These are phyloP conservation scores for Sphenodon punctatus DNA, from an alignment of 2,797 vertebrate genomes.

Conservation along the genomic window DNA sequence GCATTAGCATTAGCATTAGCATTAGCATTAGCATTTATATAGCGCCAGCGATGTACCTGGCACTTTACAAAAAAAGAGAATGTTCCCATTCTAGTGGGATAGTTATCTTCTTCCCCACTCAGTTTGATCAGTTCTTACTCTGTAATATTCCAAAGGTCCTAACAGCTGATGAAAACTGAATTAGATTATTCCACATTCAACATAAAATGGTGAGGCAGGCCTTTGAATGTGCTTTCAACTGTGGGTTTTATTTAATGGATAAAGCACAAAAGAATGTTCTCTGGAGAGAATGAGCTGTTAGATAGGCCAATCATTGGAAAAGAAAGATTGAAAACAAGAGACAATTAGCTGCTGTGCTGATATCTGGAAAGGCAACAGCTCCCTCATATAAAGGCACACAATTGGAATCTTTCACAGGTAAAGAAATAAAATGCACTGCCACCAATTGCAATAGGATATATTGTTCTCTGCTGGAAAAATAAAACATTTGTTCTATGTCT, in stretches of 20 bases:
- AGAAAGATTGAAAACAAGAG: neutral
- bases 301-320: accelerated
- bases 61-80: too few species aligned
- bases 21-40: too few species aligned
- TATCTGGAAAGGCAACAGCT: neutral
- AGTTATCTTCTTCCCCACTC: neutral
- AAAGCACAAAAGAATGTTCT: neutral
- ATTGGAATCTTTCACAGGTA: neutral
- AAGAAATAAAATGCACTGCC: neutral
- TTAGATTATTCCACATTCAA: neutral
- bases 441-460: neutral
- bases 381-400: neutral
- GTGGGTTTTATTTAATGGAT: neutral
- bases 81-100: too few species aligned
- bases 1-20: too few species aligned
- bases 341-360: neutral
- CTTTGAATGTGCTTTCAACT: neutral
- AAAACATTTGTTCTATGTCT: neutral
- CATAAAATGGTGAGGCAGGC: too few species aligned
- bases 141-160: neutral
- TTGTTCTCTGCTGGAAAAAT: neutral
- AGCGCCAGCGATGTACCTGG: too few species aligned
- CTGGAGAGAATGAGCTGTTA: accelerated
- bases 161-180: neutral
- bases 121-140: neutral